A percentile compares a stretch with the other conserved stretches of the same genome.
Evolutionary conservation across 2,113 vertebrate species (phyloP).

Genomic region (Rhynchomys soricoides): DNA sequence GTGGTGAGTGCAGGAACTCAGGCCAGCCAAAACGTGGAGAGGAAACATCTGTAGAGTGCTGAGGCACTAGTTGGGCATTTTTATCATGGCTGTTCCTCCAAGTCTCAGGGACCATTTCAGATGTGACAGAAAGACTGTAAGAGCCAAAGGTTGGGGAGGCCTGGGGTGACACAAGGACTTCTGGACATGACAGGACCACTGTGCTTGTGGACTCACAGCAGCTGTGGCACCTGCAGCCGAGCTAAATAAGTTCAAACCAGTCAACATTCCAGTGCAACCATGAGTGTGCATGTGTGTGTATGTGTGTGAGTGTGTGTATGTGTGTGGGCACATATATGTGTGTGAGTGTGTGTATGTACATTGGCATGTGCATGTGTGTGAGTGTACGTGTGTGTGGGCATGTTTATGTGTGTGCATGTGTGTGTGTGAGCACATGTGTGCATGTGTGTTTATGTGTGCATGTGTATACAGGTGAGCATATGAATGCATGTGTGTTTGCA

Average conservation of each 20-base stretch:
- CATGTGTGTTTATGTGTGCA: too few species aligned
- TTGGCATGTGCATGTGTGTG: too few species aligned
- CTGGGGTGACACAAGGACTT: not conserved
- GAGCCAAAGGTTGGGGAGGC: too few species aligned
- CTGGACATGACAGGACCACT: too few species aligned
- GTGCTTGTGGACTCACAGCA: not conserved
- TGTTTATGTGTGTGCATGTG: not conserved
- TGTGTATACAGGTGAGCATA: too few species aligned
- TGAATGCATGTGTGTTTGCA: not conserved
- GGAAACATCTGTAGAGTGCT: fast-evolving
- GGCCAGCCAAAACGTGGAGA: too few species aligned
- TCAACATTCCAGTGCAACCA: fast-evolving
- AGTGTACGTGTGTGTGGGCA: too few species aligned
- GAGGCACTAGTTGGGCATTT: not conserved
- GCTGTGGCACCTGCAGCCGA: not conserved
- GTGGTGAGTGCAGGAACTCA: not conserved
- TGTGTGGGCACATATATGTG: too few species aligned
- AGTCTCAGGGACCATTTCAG: not conserved
- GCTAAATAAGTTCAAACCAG: not conserved
- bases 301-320: not conserved
- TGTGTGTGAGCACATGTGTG: not conserved
- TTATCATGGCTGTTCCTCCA: not conserved
- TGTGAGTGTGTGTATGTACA: too few species aligned
- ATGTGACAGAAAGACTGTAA: not conserved
- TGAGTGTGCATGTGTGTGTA: not conserved